These are phyloP conservation scores for Sander vitreus DNA, from an alignment of 2,113 vertebrate species.

Conservation along the genomic window DNA sequence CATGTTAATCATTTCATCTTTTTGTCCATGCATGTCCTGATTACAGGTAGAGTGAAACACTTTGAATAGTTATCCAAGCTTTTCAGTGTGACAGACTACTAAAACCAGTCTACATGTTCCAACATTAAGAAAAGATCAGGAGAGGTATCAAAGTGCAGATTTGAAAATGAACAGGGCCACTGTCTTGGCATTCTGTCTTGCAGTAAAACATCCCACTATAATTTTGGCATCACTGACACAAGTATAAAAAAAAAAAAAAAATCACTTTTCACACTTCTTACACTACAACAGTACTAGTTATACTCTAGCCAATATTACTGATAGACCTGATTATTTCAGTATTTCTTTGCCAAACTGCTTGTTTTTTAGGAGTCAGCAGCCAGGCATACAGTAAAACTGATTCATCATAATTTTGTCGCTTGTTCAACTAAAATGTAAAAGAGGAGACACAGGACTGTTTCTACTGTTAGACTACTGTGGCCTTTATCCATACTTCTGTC, in stretches of 20 bases:
- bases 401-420: constrained; percentile 5
- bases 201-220: constrained; percentile 14
- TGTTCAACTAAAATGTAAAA: too few relatives aligned
- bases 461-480: background rate
- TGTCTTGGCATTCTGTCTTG: constrained; percentile 1
- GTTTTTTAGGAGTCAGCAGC: background rate
- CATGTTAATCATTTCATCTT: background rate
- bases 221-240: constrained; percentile 25
- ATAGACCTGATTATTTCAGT: background rate
- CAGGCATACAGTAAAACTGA: background rate
- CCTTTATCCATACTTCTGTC: too few relatives aligned
- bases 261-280: background rate
- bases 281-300: background rate
- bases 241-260: constrained; percentile 3
- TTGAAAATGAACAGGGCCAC: constrained; percentile 32
- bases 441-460: too few relatives aligned
- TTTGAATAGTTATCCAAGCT: background rate
- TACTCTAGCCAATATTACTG: background rate
- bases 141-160: background rate
- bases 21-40: background rate
- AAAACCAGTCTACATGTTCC: background rate
- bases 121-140: background rate
- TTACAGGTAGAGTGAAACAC: background rate
- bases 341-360: background rate
- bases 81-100: background rate